Evolutionary conservation across 2,113 vertebrate species (phyloP), one percentile per base, ranked within the genome.

Genomic region (Lagopus leucura): DNA sequence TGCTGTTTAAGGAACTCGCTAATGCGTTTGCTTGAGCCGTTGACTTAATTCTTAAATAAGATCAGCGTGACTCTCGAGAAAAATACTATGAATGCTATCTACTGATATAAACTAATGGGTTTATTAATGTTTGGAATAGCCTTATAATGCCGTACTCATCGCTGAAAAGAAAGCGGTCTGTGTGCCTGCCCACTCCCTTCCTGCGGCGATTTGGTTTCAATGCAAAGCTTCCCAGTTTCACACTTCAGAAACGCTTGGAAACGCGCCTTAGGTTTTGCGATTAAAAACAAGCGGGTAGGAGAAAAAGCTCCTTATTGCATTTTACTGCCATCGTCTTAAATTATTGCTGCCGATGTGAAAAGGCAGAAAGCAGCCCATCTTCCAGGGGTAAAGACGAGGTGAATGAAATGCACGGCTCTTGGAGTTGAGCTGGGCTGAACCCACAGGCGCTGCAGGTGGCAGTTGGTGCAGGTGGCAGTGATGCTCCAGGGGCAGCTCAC

Each of bases 11-110:
- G 94, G 96, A 93, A 87, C 91, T 96, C 58, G 38, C 85, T 73
- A 94, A 95, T 96, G 89, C 94, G 89, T 98, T 97, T 96, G 96
- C 93, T 75, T 90, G 92, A 83, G 91, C 73, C 85, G 64, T 34
- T 89, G 82, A 93, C 90, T 93, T 93, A 88, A 82, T 95, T 92
- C 86, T 90, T 96, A 94, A 96, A 73, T 94, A 90, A 96, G 57
- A 95, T 77, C 40, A 40, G 15, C 13, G 2, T 94, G 85, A 88
- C 88, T 90, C 11, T 48, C 24, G 64, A 42, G 75, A 83, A 88
- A 91, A 92, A 70, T 72, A 70, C 75, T 71, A 45, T 8, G 22
- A 66, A 10, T 64, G 20, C 58, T 96, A 42, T 94, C 97, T 96
- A 61, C 85, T 94, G 87, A 85, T 94, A 86, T 10, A 34, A 96